phyloP scores from a whole-genome alignment of 2,888 invertebrate species.

The Euproctis similis region DNA sequence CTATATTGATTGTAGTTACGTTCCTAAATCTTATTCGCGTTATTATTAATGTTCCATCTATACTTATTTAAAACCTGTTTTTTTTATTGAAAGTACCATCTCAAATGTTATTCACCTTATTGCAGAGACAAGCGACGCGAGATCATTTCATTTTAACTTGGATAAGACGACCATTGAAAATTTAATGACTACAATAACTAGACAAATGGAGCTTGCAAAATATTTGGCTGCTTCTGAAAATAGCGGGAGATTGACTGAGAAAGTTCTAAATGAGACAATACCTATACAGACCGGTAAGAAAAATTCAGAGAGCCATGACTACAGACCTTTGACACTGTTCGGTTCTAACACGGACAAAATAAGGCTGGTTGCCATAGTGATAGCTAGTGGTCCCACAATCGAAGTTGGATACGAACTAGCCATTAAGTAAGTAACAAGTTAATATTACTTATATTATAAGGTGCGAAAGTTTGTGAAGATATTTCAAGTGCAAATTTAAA shows the following conservation, averaged over 20 bases:
- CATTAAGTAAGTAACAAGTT: conserved; percentile 78
- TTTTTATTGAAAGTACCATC: too few relatives aligned
- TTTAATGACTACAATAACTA: conserved; percentile 84
- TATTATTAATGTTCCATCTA: too few relatives aligned
- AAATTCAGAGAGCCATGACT: conserved; percentile 32
- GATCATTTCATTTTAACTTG: conserved; percentile 81
- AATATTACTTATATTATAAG: too few relatives aligned
- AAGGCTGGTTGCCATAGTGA: conserved; percentile 79
- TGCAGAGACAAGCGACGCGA: conserved; percentile 63
- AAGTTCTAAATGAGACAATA: conserved; percentile 50
- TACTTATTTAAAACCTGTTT: too few relatives aligned
- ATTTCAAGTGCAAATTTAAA: too few relatives aligned
- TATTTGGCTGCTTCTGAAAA: conserved; percentile 81
- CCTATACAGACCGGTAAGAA: conserved; percentile 32
- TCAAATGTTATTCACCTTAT: too few relatives aligned
- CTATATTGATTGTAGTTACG: too few relatives aligned
- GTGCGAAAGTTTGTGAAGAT: too few relatives aligned
- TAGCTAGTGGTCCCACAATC: conserved; percentile 80
- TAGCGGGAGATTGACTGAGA: conserved; percentile 59
- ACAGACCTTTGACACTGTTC: conserved; percentile 81
- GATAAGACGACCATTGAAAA: conserved; percentile 83
- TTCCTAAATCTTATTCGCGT: too few relatives aligned
- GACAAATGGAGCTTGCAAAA: conserved; percentile 88
- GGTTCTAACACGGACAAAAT: conserved; percentile 81
- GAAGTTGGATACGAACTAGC: conserved; percentile 83